A percentile compares a stretch with the other conserved stretches of the same genome.
Evolutionary conservation across 2,797 vertebrate genomes (phyloP).

Genomic region (Pelodytes ibericus): DNA sequence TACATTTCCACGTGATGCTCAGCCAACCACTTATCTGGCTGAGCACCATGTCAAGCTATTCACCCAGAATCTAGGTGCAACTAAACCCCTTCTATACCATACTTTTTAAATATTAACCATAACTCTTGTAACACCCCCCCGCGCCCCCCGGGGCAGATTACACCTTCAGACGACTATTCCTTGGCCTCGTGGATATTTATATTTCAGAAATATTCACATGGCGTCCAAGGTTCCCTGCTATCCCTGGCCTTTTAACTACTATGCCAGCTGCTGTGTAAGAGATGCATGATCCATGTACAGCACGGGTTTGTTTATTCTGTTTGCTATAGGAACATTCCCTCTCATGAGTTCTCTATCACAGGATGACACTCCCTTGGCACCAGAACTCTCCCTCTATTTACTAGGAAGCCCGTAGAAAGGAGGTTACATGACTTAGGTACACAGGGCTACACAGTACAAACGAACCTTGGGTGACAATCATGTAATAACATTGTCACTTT

Average conservation of each 20-base stretch:
- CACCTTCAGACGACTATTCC: conserved; percentile 6
- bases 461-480: conserved; percentile 24
- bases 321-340: conserved; percentile 74
- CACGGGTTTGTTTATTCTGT: conserved; percentile 72
- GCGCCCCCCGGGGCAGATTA: too few species aligned
- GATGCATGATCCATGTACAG: conserved; percentile 66
- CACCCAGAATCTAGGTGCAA: too few species aligned
- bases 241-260: conserved; percentile 64
- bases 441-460: conserved; percentile 9
- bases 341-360: conserved; percentile 61
- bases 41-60: too few species aligned
- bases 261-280: conserved; percentile 65
- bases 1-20: too few species aligned
- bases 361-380: conserved; percentile 42
- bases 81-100: too few species aligned
- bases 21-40: too few species aligned
- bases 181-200: conserved; percentile 49
- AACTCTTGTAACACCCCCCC: too few species aligned
- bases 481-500: conserved; percentile 28
- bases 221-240: conserved; percentile 64
- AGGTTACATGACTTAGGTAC: neutral
- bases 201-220: conserved; percentile 33
- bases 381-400: conserved; percentile 21
- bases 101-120: too few species aligned
- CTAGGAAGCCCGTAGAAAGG: conserved; percentile 23